Evolutionary conservation across 2,797 vertebrate genomes (phyloP).

Genomic region (Nasua narica): DNA sequence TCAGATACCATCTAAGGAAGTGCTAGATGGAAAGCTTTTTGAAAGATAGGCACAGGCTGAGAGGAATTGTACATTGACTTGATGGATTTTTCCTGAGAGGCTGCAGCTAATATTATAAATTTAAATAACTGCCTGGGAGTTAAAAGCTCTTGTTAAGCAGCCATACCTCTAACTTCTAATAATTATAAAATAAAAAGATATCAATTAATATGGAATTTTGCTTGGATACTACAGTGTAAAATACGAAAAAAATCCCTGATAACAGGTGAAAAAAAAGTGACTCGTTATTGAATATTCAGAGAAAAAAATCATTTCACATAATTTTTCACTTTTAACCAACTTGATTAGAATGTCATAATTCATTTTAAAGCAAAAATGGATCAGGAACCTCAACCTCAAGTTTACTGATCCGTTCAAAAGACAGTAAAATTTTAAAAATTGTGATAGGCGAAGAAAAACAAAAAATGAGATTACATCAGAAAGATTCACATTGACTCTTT

Average conservation of each 20-base stretch:
- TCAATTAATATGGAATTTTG: background rate
- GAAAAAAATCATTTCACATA: background rate
- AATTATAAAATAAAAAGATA: background rate
- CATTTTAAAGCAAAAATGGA: background rate
- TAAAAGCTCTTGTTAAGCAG: background rate
- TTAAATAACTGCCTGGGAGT: background rate
- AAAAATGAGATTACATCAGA: background rate
- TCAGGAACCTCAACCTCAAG: background rate
- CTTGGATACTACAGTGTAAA: background rate
- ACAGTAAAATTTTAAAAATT: background rate
- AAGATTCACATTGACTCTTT: background rate
- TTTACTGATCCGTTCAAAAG: background rate
- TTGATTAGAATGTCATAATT: background rate
- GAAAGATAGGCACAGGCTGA: background rate
- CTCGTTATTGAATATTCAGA: background rate
- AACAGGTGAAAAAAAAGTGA: background rate
- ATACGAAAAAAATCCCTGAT: background rate
- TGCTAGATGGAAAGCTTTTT: background rate
- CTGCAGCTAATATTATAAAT: background rate
- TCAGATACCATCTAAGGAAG: background rate
- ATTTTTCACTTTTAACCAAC: slow-evolving; percentile 13
- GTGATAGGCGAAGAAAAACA: background rate
- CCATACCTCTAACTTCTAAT: background rate
- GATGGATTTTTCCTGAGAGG: background rate
- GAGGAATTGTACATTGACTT: background rate